Evolutionary conservation across 2,797 vertebrate species (phyloP).

Genomic region (Eurystomus glaucurus): DNA sequence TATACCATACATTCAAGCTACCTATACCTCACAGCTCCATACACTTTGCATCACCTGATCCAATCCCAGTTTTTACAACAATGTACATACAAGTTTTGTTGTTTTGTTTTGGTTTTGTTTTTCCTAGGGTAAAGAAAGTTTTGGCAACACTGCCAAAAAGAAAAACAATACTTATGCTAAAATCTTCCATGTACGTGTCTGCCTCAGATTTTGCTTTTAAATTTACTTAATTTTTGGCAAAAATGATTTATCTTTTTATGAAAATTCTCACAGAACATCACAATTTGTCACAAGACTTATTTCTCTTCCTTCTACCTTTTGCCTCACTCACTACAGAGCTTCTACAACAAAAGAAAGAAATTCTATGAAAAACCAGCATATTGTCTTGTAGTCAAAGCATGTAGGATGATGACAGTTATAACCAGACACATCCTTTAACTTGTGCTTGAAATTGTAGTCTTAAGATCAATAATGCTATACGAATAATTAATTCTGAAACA

Average conservation of each 20-base stretch:
- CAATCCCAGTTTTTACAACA: not conserved
- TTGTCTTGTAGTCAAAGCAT: not conserved
- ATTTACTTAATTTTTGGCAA: not conserved
- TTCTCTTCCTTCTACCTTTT: not conserved
- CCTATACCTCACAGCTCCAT: not conserved
- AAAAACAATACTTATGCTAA: not conserved
- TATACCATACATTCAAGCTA: not conserved
- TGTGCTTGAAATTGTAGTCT: not conserved
- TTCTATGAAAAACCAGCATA: not conserved
- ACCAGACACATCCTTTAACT: not conserved
- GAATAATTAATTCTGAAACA: constrained; percentile 6
- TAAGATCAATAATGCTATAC: not conserved
- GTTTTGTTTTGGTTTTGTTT: not conserved
- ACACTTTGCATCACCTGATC: not conserved
- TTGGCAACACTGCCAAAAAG: not conserved
- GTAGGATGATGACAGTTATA: not conserved
- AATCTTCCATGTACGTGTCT: not conserved
- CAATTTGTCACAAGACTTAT: not conserved
- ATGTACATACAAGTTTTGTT: not conserved
- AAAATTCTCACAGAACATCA: not conserved
- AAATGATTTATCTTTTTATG: not conserved
- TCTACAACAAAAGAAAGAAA: not conserved
- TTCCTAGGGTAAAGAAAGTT: not conserved
- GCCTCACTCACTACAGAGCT: not conserved
- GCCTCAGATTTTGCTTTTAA: not conserved